phyloP scores from a whole-genome alignment of 2,888 invertebrate species.

The Venustoraphidia nigricollis region DNA sequence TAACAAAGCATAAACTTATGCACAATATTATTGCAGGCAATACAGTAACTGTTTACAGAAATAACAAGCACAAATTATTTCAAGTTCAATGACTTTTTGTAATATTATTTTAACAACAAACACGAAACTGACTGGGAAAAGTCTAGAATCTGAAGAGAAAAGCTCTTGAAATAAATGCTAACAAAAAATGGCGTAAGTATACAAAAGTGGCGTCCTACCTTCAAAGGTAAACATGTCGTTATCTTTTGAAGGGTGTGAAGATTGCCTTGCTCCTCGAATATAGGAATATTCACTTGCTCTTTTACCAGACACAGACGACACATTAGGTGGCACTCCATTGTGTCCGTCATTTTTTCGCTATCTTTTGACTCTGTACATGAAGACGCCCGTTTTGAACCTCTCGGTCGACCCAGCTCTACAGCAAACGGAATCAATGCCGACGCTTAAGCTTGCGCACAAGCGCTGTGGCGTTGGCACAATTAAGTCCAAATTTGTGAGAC shows the following conservation, averaged over 20 bases:
- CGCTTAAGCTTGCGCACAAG: not conserved
- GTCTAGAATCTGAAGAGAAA: not conserved
- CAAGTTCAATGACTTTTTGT: not conserved
- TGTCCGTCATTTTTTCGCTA: slow-evolving; percentile 23
- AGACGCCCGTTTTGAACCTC: not conserved
- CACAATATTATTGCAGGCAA: no score
- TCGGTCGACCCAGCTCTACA: not conserved
- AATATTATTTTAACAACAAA: not conserved
- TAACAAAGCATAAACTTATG: no score
- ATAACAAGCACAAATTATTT: no score
- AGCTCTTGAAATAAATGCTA: not conserved
- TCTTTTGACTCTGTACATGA: not conserved
- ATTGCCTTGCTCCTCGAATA: slow-evolving; percentile 53
- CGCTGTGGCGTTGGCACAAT: not conserved
- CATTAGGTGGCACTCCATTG: slow-evolving; percentile 24
- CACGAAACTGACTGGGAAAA: not conserved
- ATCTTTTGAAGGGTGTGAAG: slow-evolving; percentile 49
- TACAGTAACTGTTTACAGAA: no score
- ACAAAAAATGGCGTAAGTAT: slow-evolving; percentile 19
- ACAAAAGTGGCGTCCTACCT: slow-evolving; percentile 32
- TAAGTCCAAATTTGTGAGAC: no score
- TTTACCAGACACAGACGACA: slow-evolving; percentile 30
- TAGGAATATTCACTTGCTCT: slow-evolving; percentile 43
- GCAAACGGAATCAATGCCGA: not conserved
- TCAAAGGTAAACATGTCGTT: slow-evolving; percentile 55